Base-by-base conservation (phyloP, 2,113 vertebrate species). In the Perccottus glenii region DNA sequence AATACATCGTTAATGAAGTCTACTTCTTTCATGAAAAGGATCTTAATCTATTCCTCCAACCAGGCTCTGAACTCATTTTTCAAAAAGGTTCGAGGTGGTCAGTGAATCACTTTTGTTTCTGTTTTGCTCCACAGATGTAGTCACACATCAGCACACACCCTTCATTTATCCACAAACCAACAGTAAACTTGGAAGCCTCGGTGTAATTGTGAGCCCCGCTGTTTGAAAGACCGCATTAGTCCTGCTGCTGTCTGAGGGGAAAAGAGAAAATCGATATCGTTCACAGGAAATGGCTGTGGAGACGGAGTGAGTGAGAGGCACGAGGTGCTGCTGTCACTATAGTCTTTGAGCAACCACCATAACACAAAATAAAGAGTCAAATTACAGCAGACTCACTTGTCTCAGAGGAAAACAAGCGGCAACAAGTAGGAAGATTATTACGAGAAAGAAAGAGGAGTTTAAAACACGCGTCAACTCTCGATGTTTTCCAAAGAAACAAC, bases 201-300 rank as follows among this genome's bases (percentile, higher is more conserved):
- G 43, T 45, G 44, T 45, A 45, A 11, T 14, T 11, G 44, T n/a
- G 19, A 27, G 19, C 9, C 9, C 49, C 52, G 27, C 48, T 69
- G 75, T 80, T 82, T 75, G 78, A 47, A 27, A 33, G 67, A 77
- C 49, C 52, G 80, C 75, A 85, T 84, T 87, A 84, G 79, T 75
- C 50, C 56, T n/a, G 19, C 19, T 27, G 19, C 32, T 38, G 33
- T 75, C 46, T 6, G 60, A 58, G 72, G 64, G 58, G 42, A 53
- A 50, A 35, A 50, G 46, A 40, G 11, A 59, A 70, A 77, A 86
- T 87, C 87, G 80, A 89, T 89, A 78, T 2, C 8, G 62, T 62
- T 70, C 74, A 82, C 64, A 89, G 83, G 76, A 88, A 87, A 84
- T 80, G 70, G 71, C 60, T 69, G 32, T 7, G 35, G 36, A 15